Conservation (phyloP, 2,797 vertebrate genomes). For the Etheostoma perlongum region DNA sequence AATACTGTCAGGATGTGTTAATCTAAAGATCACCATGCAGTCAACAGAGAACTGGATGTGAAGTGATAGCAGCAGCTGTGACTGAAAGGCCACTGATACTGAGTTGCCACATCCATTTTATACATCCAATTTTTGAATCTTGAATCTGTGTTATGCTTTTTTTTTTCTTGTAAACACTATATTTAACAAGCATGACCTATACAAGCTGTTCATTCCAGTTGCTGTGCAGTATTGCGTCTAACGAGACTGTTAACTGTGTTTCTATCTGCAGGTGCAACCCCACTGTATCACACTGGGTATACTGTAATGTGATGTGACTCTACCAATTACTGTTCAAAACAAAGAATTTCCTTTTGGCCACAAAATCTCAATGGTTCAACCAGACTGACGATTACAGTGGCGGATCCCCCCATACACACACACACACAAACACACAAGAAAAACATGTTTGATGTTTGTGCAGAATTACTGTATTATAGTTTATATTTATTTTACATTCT, state of each 20-base stretch:
- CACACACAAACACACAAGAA: no score
- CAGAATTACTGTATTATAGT: no score
- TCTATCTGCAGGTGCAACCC: background rate
- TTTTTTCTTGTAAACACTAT: background rate
- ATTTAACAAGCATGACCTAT: background rate
- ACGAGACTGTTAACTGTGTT: background rate
- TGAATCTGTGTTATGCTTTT: background rate
- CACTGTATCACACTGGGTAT: background rate
- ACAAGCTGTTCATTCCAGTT: background rate
- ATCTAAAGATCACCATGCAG: background rate
- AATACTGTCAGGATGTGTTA: background rate
- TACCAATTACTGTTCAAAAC: background rate
- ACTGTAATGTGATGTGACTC: background rate
- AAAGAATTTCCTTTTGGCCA: background rate
- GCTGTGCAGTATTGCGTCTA: background rate
- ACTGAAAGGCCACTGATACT: slow-evolving; percentile 23
- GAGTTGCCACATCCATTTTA: background rate
- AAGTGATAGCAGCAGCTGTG: slow-evolving; percentile 15
- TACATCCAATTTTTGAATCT: background rate
- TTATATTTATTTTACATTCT: no score
- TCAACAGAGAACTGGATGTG: background rate
- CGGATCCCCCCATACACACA: no score
- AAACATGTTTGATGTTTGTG: no score
- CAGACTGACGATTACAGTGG: no score
- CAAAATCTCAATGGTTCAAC: background rate